Evolutionary conservation across 2,797 vertebrate species (phyloP).

Genomic region (Selene dorsalis): DNA sequence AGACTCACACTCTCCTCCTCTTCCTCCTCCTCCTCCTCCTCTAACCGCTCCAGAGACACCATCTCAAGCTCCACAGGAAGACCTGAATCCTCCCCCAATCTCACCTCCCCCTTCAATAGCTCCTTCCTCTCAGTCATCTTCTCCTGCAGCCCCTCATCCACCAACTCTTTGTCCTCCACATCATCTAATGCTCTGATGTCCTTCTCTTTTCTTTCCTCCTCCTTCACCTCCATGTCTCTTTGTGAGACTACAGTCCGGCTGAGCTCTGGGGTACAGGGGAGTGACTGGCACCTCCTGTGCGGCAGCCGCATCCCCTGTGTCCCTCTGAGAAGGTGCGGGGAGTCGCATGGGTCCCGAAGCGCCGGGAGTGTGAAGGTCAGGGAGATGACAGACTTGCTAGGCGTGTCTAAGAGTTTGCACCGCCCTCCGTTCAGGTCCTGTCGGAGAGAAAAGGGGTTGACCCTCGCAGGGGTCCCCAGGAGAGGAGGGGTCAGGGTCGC

Average conservation of each 20-base stretch:
- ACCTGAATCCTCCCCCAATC: conserved; percentile 54
- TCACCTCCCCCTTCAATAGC: conserved; percentile 15
- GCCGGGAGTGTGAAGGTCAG: conserved; percentile 89
- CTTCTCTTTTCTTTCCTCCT: background rate
- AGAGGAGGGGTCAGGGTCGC: conserved; percentile 65
- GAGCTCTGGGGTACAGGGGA: conserved; percentile 87
- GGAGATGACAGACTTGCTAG: conserved; percentile 92
- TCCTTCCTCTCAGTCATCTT: conserved; percentile 47
- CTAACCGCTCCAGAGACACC: conserved; percentile 77
- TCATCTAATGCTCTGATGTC: background rate
- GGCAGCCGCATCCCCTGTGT: conserved; percentile 50
- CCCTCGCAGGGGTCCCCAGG: conserved; percentile 69
- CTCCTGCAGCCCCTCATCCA: conserved; percentile 13
- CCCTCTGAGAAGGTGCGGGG: conserved; percentile 72
- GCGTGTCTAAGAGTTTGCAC: conserved; percentile 94
- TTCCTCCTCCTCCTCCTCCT: conserved; percentile 66
- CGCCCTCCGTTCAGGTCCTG: conserved; percentile 93
- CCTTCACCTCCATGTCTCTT: background rate
- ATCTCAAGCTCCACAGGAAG: conserved; percentile 77
- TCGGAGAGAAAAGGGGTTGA: conserved; percentile 95
- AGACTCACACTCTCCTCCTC: conserved; percentile 60
- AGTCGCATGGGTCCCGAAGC: conserved; percentile 71
- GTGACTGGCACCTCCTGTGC: conserved; percentile 85
- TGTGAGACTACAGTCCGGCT: conserved; percentile 54
- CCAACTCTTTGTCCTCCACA: background rate